Evolutionary conservation across 2,888 invertebrate genomes (phyloP), one percentile per base, ranked within the genome.

Genomic region (Pammene aurita): DNA sequence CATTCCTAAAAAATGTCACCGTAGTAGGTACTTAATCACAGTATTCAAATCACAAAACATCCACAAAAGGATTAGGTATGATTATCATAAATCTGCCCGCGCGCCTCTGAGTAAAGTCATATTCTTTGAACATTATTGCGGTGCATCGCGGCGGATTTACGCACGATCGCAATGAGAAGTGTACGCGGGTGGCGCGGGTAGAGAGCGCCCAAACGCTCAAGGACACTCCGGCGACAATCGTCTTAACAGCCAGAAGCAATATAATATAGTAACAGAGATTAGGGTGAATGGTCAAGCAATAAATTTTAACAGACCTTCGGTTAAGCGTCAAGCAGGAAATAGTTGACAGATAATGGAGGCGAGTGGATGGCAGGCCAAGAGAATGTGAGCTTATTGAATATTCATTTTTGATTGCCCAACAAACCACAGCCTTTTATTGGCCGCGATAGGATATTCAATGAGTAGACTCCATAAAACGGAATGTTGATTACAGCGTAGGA

Each of bases 321-420:
- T 55, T 68, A 61, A 65, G 61, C 61, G 60, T 70, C 62, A 63
- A 72, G 72, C 74, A 80, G 82, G 80, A 83, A 81, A 82, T 80
- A 76, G 77, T 79, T 81, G 80, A 81, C 77, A 79, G 77, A 78
- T 81, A 81, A 80, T 79, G 74, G 74, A 57, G 71, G 64, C 74
- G 77, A 80, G 79, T 78, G 67, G 52, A 69, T 58, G 35, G 46
- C 64, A 54, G 14, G 57, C 26, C 60, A 38, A 48, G 48, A 14
- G 50, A 50, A 67, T 66, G 61, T 67, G 44, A 64, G 60, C 69
- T 60, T 60, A 69, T 69, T 65, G 64, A 69, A 69, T 69, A 69
- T 69, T 65, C 69, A 69, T 69, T 54, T 60, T 48, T 65, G 60
- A 69, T 65, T 68, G 58, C 52, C 52, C 52, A 68, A 58, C 63